Evolutionary conservation across 2,888 invertebrate genomes (phyloP), one percentile per base, ranked within the genome.

Genomic region (Idaea biselata): DNA sequence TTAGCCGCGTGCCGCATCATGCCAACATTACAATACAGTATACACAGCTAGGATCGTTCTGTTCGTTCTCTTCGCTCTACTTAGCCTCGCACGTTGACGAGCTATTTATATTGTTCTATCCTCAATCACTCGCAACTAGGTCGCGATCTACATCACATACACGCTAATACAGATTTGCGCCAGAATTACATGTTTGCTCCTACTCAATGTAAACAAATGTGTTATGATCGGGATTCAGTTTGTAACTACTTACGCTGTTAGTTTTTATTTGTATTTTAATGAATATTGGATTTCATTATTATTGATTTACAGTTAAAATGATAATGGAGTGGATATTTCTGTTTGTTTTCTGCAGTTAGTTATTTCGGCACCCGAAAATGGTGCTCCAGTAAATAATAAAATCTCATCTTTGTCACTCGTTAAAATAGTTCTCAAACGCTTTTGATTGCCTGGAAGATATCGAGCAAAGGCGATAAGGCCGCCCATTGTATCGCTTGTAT

Each of bases 61-160:
- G 61, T 71, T 68, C 69, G 73, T 73, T 69, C 73, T 77, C 76
- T 77, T 79, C 74, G 67, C 60, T 70, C 67, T 69, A 68, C 64
- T 69, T 67, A 74, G 66, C 77, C 77, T 76, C 71, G 76, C 73
- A 69, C 71, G 86, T 86, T 87, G 87, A 90, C 86, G 88, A 84
- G 86, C 90, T 92, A 91, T 91, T 92, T 90, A 90, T 92, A 91
- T 90, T 90, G 89, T 91, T 91, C 89, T 90, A 90, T 90, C 89
- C 91, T 91, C 89, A 89, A 90, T 88, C 89, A 88, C 87, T 84
- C 84, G 82, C 87, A 92, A 90, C 86, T 91, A 82, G 91, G 91
- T 89, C 91, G 88, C 87, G 87, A 84, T 88, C 89, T 82, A 89
- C 86, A 89, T 90, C 83, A 84, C 83, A 82, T 81, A 81, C 25